phyloP scores from a whole-genome alignment of 2,888 invertebrate species.

The Sarcophaga rosellei region DNA sequence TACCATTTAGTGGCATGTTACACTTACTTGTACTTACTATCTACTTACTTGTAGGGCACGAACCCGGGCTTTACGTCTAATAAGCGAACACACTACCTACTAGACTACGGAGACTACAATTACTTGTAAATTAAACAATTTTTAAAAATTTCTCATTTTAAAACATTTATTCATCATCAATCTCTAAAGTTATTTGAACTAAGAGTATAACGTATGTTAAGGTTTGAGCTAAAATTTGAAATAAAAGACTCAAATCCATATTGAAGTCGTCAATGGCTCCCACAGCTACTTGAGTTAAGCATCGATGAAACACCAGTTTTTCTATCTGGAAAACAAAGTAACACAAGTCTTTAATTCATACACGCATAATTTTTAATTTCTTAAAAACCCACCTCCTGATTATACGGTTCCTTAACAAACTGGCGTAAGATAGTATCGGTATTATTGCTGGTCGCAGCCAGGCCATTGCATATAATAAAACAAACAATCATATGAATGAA shows the following conservation, averaged over 20 bases:
- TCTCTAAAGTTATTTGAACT: background rate
- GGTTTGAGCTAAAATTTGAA: conserved; percentile 12
- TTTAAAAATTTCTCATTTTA: background rate
- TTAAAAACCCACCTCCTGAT: conserved; percentile 13
- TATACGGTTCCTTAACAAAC: background rate
- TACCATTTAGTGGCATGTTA: too few relatives aligned
- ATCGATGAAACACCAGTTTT: background rate
- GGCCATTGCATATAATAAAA: conserved; percentile 17
- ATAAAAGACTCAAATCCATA: conserved; percentile 19
- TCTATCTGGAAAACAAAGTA: conserved; percentile 13
- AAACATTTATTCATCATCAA: background rate
- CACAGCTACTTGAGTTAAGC: background rate
- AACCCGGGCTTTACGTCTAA: too few relatives aligned
- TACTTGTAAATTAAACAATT: too few relatives aligned
- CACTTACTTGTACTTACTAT: too few relatives aligned
- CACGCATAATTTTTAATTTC: background rate
- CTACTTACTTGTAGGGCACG: too few relatives aligned
- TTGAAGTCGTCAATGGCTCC: conserved; percentile 1
- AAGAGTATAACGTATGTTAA: conserved; percentile 13
- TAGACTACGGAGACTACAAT: too few relatives aligned
- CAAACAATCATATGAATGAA: conserved; percentile 23
- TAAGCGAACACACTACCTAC: too few relatives aligned
- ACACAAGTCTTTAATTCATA: background rate
- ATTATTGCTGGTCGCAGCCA: background rate
- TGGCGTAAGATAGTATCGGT: background rate